Percentiles rank a stretch among this genome's conserved stretches.
phyloP scores from a whole-genome alignment of 2,113 vertebrate species.

The Ibidorhyncha struthersii region DNA sequence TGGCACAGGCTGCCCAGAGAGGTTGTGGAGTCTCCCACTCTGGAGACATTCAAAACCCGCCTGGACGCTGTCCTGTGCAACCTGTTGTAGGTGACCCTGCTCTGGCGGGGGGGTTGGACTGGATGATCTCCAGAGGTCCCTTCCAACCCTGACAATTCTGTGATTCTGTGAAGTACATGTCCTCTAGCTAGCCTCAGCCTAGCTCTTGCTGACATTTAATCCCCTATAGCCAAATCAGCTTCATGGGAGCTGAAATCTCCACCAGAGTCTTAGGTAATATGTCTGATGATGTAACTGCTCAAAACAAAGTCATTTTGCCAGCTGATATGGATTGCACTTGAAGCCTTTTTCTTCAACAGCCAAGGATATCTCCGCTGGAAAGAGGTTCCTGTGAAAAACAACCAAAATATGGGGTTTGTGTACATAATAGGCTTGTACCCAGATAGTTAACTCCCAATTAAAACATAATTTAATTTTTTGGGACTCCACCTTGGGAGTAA shows the following conservation, averaged over 20 bases:
- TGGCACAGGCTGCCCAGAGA: no score
- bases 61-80: no score
- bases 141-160: no score
- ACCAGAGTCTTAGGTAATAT: neutral
- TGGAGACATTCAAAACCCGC: no score
- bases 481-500: neutral
- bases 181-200: no score
- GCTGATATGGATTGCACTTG: neutral
- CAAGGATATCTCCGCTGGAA: neutral
- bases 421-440: neutral
- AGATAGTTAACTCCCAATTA: neutral
- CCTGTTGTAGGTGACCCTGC: no score
- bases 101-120: no score
- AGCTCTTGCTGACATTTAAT: neutral
- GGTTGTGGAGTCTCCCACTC: no score
- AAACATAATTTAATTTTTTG: neutral
- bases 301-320: neutral
- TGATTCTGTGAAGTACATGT: no score
- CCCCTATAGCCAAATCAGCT: neutral
- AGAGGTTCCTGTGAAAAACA: neutral
- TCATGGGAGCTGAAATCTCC: neutral
- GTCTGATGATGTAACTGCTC: neutral
- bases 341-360: neutral
- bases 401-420: neutral
- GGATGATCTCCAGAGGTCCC: no score